phyloP scores from a whole-genome alignment of 2,113 vertebrate genomes.

The Cryptomyrus ogoouensis region DNA sequence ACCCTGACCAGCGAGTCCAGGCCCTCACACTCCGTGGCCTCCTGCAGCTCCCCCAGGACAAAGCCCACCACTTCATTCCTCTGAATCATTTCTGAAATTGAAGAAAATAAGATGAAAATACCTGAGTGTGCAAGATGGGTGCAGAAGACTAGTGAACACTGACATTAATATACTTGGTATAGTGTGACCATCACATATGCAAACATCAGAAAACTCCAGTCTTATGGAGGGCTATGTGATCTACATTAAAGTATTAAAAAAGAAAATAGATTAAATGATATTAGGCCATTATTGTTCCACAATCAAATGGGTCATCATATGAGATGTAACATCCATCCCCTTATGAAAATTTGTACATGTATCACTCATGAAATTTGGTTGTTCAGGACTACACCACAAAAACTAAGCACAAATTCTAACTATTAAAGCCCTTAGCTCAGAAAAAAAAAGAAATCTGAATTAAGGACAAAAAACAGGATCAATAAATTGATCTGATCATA shows the following conservation, averaged over 20 bases:
- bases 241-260: not conserved
- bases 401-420: not conserved
- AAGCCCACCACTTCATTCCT: conserved; percentile 79
- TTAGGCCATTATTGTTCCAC: not conserved
- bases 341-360: not conserved
- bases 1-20: conserved; percentile 70
- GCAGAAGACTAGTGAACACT: not conserved
- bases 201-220: not conserved
- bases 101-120: not conserved
- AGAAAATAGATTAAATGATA: not conserved
- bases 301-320: not conserved
- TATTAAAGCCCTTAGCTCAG: not conserved
- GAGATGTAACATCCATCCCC: not conserved
- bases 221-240: not conserved
- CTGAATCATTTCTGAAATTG: conserved; percentile 72
- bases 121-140: not conserved
- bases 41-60: conserved; percentile 80
- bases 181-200: not conserved
- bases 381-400: not conserved
- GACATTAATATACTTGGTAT: not conserved
- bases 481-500: not conserved
- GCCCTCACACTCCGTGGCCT: conserved; percentile 78
- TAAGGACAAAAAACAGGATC: not conserved
- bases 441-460: not conserved
- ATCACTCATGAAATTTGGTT: not conserved